phyloP scores from a whole-genome alignment of 2,797 vertebrate species.

The Fratercula arctica region DNA sequence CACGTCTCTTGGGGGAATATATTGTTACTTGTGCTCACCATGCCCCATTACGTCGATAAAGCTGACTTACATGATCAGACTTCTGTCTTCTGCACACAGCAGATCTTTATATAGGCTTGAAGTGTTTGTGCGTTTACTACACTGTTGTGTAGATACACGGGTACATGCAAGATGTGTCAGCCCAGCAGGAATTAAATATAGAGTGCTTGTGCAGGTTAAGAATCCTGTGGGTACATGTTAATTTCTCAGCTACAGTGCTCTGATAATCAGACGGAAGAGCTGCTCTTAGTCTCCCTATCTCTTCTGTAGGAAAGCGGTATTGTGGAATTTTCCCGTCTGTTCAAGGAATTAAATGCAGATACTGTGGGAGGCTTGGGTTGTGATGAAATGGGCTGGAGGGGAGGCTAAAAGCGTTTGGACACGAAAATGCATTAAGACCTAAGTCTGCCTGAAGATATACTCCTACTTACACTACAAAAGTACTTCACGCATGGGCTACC shows the following conservation, averaged over 20 bases:
- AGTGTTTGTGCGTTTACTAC: not conserved
- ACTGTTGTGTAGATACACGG: not conserved
- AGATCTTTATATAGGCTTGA: not conserved
- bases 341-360: not conserved
- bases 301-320: not conserved
- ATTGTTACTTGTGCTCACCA: not conserved
- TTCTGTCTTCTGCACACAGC: not conserved
- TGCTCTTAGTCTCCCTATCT: not conserved
- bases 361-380: not conserved
- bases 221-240: not conserved
- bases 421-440: not conserved
- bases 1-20: not conserved
- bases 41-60: not conserved
- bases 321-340: not conserved
- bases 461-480: not conserved
- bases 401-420: not conserved
- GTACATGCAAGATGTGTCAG: not conserved
- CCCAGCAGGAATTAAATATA: fast-evolving
- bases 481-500: not conserved
- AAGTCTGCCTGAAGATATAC: not conserved
- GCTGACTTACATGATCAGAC: not conserved
- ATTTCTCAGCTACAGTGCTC: not conserved
- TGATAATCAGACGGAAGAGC: not conserved
- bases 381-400: not conserved
- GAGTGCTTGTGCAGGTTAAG: not conserved